A percentile compares a stretch with the other conserved stretches of the same genome.
Conservation (phyloP, 2,888 invertebrate genomes). For the Cyrtodaria siliqua region DNA sequence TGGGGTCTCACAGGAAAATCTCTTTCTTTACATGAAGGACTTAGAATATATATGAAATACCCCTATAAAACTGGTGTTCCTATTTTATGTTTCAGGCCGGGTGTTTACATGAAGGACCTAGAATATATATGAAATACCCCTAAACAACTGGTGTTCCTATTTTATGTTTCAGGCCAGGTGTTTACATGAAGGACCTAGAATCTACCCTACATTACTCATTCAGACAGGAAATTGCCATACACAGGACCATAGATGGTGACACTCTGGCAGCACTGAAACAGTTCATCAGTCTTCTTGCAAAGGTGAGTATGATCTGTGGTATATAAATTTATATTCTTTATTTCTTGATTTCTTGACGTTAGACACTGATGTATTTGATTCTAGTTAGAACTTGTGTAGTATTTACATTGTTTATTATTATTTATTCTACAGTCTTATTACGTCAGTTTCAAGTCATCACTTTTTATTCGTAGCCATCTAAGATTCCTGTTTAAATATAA, state of each 20-base stretch:
- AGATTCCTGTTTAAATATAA: too few species aligned
- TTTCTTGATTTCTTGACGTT: too few species aligned
- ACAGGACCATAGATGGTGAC: constrained; percentile 90
- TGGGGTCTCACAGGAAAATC: too few species aligned
- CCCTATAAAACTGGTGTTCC: constrained; percentile 90
- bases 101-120: constrained; percentile 93
- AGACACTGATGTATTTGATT: too few species aligned
- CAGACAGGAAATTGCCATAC: constrained; percentile 93
- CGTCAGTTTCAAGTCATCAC: too few species aligned
- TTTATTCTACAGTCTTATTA: too few species aligned
- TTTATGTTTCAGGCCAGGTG: constrained; percentile 61
- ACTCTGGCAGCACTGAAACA: constrained; percentile 91
- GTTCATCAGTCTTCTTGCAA: constrained; percentile 91
- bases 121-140: too few species aligned
- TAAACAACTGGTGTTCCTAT: neutral
- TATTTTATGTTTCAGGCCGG: constrained; percentile 87
- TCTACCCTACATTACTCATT: constrained; percentile 94
- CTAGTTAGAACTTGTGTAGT: too few species aligned
- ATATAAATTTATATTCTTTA: too few species aligned
- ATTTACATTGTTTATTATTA: too few species aligned
- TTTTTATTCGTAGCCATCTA: too few species aligned
- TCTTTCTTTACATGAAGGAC: constrained; percentile 94
- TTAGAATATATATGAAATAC: constrained; percentile 95
- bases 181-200: constrained; percentile 95
- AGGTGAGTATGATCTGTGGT: constrained; percentile 83